phyloP scores from a whole-genome alignment of 1,140 invertebrate genomes.

The Ylistrum balloti region DNA sequence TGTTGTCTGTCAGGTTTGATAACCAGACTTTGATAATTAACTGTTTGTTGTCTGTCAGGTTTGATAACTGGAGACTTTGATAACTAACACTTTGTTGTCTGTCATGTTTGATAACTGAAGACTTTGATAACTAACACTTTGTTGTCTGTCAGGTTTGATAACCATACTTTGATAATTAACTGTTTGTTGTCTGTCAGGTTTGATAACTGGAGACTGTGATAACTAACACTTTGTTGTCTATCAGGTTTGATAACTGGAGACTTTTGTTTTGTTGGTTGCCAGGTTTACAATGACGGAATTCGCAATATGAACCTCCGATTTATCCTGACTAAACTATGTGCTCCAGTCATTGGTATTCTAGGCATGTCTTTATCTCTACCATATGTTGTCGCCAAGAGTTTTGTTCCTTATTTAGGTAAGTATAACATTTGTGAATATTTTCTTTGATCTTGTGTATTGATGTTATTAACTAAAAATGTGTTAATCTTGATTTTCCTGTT shows the following conservation, averaged over 20 bases:
- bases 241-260: background rate
- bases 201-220: too few species aligned
- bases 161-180: background rate
- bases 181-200: too few species aligned
- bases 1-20: too few species aligned
- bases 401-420: conserved; percentile 90
- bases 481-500: too few species aligned
- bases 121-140: background rate
- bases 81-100: background rate
- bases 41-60: too few species aligned
- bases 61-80: too few species aligned
- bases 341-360: conserved; percentile 93
- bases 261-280: conserved; percentile 52
- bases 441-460: background rate
- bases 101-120: background rate
- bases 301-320: conserved; percentile 95
- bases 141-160: background rate
- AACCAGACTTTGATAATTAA: too few species aligned
- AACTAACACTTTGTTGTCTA: background rate
- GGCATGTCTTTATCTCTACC: conserved; percentile 94
- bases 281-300: conserved; percentile 92
- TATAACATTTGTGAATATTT: conserved; percentile 12
- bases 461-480: too few species aligned
- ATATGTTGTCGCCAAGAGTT: conserved; percentile 91
- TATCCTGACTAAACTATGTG: conserved; percentile 92